Percentiles rank a stretch among this genome's conserved stretches.
These are phyloP conservation scores for Nothoprocta pentlandii DNA, from an alignment of 2,113 vertebrate genomes.

Conservation along the genomic window DNA sequence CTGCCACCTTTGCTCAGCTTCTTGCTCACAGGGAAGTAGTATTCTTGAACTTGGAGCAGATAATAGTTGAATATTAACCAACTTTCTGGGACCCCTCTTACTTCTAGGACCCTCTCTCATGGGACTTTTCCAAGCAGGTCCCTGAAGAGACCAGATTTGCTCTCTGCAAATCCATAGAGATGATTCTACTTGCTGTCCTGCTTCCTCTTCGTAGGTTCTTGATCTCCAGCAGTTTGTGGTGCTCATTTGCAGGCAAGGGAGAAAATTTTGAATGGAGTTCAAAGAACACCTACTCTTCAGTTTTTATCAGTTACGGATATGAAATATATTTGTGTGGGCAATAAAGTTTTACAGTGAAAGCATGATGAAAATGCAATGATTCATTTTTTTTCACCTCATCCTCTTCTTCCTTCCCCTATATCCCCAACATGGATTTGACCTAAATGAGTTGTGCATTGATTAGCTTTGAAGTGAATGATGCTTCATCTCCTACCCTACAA, in stretches of 20 bases:
- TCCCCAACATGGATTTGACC: neutral
- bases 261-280: neutral
- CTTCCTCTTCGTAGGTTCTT: too few relatives aligned
- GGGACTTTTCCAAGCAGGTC: too few relatives aligned
- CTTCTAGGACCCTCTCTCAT: neutral
- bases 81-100: neutral
- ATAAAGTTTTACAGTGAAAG: neutral
- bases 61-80: neutral
- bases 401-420: neutral
- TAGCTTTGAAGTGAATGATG: constrained; percentile 39
- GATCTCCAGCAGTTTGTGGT: too few relatives aligned
- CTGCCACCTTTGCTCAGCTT: neutral
- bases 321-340: neutral
- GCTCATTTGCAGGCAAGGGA: neutral
- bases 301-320: neutral
- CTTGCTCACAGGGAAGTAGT: neutral
- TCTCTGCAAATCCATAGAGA: too few relatives aligned
- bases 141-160: too few relatives aligned
- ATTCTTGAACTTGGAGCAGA: neutral
- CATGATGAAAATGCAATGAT: neutral
- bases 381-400: neutral
- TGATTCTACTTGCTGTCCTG: too few relatives aligned
- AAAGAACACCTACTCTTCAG: neutral
- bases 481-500: neutral
- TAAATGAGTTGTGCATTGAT: constrained; percentile 35